Evolutionary conservation across 2,888 invertebrate genomes (phyloP).

Genomic region (Nezara viridula): DNA sequence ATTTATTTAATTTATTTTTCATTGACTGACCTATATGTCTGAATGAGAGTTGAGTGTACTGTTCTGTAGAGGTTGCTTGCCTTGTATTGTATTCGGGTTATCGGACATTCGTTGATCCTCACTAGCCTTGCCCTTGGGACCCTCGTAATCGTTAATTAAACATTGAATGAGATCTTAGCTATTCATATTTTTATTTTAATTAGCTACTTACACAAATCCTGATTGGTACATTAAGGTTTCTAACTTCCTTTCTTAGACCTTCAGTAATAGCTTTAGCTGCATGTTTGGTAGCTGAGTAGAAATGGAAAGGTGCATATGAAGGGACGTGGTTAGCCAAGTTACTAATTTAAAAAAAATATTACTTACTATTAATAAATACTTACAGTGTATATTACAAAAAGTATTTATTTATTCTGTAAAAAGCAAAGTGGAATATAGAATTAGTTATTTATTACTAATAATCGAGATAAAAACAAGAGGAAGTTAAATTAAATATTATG

Average conservation of each 20-base stretch:
- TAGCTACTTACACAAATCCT: constrained; percentile 65
- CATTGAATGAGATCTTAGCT: too few species aligned
- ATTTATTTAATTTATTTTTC: too few species aligned
- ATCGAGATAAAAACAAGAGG: neutral
- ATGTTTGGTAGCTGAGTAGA: constrained; percentile 70
- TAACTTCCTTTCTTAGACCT: constrained; percentile 69
- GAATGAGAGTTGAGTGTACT: too few species aligned
- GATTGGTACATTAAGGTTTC: constrained; percentile 66
- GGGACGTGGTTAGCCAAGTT: constrained; percentile 65
- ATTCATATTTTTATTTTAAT: too few species aligned
- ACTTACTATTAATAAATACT: neutral
- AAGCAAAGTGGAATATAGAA: too few species aligned
- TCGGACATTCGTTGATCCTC: too few species aligned
- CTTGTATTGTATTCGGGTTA: too few species aligned
- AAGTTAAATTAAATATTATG: neutral
- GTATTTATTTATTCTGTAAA: too few species aligned
- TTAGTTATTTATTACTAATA: neutral
- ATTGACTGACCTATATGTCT: too few species aligned
- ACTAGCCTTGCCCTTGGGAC: too few species aligned
- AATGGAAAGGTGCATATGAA: constrained; percentile 65
- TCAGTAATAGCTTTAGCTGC: constrained; percentile 70
- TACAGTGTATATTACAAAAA: neutral
- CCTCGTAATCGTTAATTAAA: too few species aligned
- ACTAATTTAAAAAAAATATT: constrained; percentile 60
- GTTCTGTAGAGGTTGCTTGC: too few species aligned